phyloP scores from a whole-genome alignment of 2,797 vertebrate species.

The Leucoraja ocellata region DNA sequence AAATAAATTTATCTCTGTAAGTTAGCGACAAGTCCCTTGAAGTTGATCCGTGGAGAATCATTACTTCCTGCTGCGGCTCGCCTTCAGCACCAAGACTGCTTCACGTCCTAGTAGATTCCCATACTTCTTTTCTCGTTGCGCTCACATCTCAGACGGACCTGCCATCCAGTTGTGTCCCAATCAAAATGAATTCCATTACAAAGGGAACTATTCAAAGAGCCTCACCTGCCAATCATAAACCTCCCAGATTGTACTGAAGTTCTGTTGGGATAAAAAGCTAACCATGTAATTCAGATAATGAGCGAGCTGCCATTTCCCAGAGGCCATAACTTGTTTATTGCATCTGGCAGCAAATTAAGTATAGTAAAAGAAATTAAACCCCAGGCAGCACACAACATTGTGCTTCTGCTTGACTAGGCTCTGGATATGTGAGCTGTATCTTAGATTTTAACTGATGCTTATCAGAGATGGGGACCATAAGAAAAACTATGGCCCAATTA shows the following conservation, averaged over 20 bases:
- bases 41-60: background rate
- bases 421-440: conserved; percentile 56
- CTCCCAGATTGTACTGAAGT: conserved; percentile 62
- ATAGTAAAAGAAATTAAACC: conserved; percentile 67
- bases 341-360: conserved; percentile 78
- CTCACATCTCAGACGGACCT: background rate
- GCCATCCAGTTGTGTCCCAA: background rate
- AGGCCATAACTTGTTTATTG: conserved; percentile 65
- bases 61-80: background rate
- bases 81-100: background rate
- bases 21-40: background rate
- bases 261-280: conserved; percentile 67
- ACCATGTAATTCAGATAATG: conserved; percentile 64
- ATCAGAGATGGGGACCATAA: conserved; percentile 60
- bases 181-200: background rate
- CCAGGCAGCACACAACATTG: conserved; percentile 63
- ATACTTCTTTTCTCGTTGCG: too few species aligned
- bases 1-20: conserved; percentile 12
- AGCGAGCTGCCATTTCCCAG: conserved; percentile 65
- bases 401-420: conserved; percentile 57
- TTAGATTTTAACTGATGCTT: conserved; percentile 76
- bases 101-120: too few species aligned
- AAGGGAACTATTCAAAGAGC: conserved; percentile 8
- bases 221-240: conserved; percentile 10
- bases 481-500: conserved; percentile 82